Base-by-base conservation (phyloP, 1,140 invertebrate species). In the Pseudomyrmex dendroicus region DNA sequence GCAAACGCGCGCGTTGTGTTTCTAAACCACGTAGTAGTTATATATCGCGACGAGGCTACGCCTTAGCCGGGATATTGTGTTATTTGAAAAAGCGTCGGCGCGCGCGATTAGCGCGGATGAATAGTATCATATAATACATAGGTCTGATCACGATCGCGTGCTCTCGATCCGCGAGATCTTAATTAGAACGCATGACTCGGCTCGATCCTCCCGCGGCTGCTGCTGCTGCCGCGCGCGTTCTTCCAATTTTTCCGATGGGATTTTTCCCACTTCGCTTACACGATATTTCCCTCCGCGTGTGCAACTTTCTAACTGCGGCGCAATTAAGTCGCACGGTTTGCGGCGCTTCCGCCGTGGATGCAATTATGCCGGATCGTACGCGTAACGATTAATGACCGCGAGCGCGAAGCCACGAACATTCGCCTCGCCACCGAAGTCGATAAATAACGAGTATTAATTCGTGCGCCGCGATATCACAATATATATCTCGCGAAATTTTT, bases 171-270 rank as follows among this genome's bases (percentile, higher is more conserved):
- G 85, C 83, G 82, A 87, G 82, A 84, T 89, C 83, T 87, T 90
- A 90, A 90, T 90, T 90, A 87, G 85, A 90, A 82, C 83, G 87
- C 85, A 82, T 90, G 89, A 90, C 89, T 90, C 72, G 89, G 73
- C 50, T 72, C 56, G 72, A 76, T 82, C 48, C 70, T 50, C 22
- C 64, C 68, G 85, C 56, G 77, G 84, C 84, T 77, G 84, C 80
- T 7, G 35, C 25, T 35, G 35, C 35, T 5, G 35, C 35, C 35
- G 35, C 35, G 35, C 74, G 61, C 56, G 82, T 59, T 46, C 76
- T 20, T 56, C 25, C n/a, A 22, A 86, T 87, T 87, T 87, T 87
- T 87, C 85, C 83, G n/a, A 86, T 25, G n/a, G 72, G 85, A 61
- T 83, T 35, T 35, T 35, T 5, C 35, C 35, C 35, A 35, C 35